Percentiles rank a stretch among this genome's conserved stretches.
phyloP scores from a whole-genome alignment of 92 coral and sea anemone species.

The Palythoa grandiflora region DNA sequence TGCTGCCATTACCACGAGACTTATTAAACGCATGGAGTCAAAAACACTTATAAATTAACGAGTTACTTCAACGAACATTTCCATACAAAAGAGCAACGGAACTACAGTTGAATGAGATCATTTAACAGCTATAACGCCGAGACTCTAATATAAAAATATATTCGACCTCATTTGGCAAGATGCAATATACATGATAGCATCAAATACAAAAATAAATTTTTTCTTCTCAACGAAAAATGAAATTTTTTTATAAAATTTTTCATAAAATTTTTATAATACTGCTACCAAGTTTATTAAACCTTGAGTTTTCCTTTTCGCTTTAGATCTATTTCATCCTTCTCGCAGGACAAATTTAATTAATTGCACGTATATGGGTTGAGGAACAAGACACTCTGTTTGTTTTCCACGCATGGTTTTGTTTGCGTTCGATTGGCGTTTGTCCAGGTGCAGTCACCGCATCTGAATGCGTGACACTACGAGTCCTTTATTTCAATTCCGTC shows the following conservation, averaged over 20 bases:
- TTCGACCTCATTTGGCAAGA: not conserved
- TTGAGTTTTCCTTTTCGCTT: too few relatives aligned
- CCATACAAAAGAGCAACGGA: conserved; percentile 10
- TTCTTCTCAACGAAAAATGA: not conserved
- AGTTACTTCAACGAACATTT: not conserved
- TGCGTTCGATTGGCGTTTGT: too few relatives aligned
- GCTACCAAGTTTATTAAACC: not conserved
- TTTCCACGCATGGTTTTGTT: too few relatives aligned
- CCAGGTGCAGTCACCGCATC: too few relatives aligned
- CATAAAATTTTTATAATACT: not conserved
- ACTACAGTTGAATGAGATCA: conserved; percentile 8
- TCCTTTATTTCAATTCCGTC: not conserved
- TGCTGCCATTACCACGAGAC: not conserved
- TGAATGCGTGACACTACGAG: not conserved
- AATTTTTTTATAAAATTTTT: not conserved
- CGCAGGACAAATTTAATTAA: too few relatives aligned
- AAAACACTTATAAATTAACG: not conserved
- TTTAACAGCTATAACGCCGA: not conserved
- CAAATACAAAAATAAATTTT: not conserved
- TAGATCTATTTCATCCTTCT: too few relatives aligned
- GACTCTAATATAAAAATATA: conserved; percentile 9
- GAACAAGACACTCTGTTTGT: too few relatives aligned
- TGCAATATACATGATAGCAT: not conserved
- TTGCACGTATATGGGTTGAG: too few relatives aligned
- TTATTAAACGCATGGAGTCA: not conserved